Evolutionary conservation across 2,888 invertebrate species (phyloP), one percentile per base, ranked within the genome.

Genomic region (Amphimallon solstitiale): DNA sequence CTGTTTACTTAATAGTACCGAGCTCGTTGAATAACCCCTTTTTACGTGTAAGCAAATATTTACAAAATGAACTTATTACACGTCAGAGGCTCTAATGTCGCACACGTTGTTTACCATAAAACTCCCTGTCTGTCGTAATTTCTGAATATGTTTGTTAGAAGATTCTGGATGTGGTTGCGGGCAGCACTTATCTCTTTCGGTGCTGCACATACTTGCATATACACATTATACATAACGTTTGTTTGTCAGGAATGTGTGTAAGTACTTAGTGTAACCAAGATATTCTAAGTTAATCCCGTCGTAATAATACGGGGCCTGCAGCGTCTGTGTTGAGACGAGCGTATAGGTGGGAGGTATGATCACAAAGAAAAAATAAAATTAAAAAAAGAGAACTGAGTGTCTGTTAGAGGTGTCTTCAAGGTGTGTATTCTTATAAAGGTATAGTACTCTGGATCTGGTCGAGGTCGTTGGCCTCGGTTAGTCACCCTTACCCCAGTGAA

Each of bases 401-500:
- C 35, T 51, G 51, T 51, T 51, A 35, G 48, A 51, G 34, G 51
- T 51, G 51, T 51, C 51, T 34, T 51, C 35, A 35, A 51, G 51
- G 51, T 51, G 34, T 51, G 35, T 51, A 51, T 51, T 51, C 51
- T 51, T 51, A 17, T 45, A 45, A 60, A 43, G 43, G 56, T 64
- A 64, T 64, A 64, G 64, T 64, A 64, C 52, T 64, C 64, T 56
- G 64, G 64, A 54, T 64, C 64, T 63, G 43, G 64, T 64, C 40
- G 65, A 70, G 78, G 79, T 79, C 80, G 78, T 74, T 73, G 79
- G 74, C 79, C 81, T 71, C 79, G 81, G 81, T 81, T 81, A 81
- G 76, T 82, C 80, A 82, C 82, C 82, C 81, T 80, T 82, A 82
- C 79, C 82, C 82, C 76, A 82, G 81, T 82, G 80, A 82, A 82